A percentile compares a stretch with the other conserved stretches of the same genome.
phyloP scores from a whole-genome alignment of 2,797 vertebrate genomes.

The Cossypha polioptera region DNA sequence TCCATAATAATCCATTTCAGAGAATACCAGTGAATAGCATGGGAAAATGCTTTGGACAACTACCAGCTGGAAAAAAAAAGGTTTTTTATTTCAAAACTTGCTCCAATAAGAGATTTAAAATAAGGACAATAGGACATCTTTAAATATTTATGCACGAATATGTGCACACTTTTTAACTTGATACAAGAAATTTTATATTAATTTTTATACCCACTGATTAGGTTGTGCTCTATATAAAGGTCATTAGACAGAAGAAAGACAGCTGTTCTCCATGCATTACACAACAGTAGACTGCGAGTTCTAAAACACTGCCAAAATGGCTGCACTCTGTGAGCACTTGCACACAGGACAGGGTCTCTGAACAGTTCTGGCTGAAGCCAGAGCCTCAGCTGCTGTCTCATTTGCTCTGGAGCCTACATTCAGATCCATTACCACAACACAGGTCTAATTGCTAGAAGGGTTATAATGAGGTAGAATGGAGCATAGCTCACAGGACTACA shows the following conservation, averaged over 20 bases:
- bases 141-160: neutral
- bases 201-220: neutral
- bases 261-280: neutral
- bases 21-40: constrained; percentile 3
- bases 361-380: neutral
- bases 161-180: neutral
- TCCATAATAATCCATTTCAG: constrained; percentile 17
- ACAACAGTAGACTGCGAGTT: neutral
- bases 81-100: neutral
- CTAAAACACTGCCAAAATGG: neutral
- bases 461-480: neutral
- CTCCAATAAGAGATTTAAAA: neutral
- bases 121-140: neutral
- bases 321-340: neutral
- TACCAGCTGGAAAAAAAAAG: constrained; percentile 7
- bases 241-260: neutral
- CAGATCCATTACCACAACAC: neutral
- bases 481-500: neutral
- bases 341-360: neutral
- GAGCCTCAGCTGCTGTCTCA: neutral
- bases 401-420: neutral
- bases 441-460: neutral
- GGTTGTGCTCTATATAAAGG: neutral
- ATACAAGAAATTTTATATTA: constrained; percentile 7
- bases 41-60: constrained; percentile 1